phyloP scores from a whole-genome alignment of 1,140 invertebrate genomes.

The Apis dorsata region DNA sequence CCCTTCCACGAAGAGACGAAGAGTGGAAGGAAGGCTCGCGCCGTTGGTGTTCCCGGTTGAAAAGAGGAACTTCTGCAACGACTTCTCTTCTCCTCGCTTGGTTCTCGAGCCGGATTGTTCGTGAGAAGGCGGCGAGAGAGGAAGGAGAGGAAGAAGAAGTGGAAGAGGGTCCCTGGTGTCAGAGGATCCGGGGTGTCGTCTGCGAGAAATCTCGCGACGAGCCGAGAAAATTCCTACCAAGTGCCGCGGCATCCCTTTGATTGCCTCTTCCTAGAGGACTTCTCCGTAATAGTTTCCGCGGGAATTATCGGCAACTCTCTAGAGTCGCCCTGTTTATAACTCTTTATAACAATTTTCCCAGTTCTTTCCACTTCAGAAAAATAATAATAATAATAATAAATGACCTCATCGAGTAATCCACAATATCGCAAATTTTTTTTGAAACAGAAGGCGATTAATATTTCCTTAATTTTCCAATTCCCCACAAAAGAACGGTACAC shows the following conservation, averaged over 20 bases:
- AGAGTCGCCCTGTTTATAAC: too few species aligned
- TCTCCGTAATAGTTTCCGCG: conserved; percentile 38
- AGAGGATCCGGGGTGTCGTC: conserved; percentile 45
- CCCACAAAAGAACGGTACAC: too few species aligned
- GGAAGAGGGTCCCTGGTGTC: conserved; percentile 33
- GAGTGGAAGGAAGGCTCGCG: conserved; percentile 60
- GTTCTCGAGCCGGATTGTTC: conserved; percentile 33
- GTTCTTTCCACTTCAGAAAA: background rate
- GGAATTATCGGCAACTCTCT: conserved; percentile 28
- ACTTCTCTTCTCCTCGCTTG: conserved; percentile 22
- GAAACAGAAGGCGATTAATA: too few species aligned
- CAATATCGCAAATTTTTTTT: too few species aligned
- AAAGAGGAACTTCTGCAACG: conserved; percentile 70
- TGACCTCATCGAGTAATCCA: too few species aligned
- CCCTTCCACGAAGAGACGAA: conserved; percentile 40
- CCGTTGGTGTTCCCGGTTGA: conserved; percentile 69
- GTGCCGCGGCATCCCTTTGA: conserved; percentile 44
- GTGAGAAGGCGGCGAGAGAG: conserved; percentile 37
- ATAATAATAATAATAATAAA: too few species aligned
- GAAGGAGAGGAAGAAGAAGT: conserved; percentile 17
- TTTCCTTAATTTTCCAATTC: too few species aligned
- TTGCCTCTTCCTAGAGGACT: conserved; percentile 30
- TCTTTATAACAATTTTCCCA: too few species aligned
- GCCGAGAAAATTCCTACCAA: conserved; percentile 57
- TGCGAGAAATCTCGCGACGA: conserved; percentile 62